Conservation (phyloP, 2,888 invertebrate genomes). For the Tribolium freemani region DNA sequence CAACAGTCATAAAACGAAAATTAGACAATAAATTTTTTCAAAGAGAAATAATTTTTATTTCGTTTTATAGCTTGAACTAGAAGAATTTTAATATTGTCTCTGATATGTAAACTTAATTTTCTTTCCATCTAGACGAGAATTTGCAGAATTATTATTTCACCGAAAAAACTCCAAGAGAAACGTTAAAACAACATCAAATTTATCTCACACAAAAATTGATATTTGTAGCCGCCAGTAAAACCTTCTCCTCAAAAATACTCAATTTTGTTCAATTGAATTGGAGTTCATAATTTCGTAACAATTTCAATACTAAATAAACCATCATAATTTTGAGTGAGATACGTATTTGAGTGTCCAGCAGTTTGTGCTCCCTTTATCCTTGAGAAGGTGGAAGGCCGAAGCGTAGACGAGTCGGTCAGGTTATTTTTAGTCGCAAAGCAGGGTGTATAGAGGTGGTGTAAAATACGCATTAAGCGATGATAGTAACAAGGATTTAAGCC, state of each 20-base stretch:
- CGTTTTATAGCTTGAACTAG: background rate
- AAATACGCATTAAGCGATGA: slow-evolving; percentile 36
- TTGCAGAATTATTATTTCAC: background rate
- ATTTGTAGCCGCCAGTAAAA: background rate
- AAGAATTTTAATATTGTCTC: background rate
- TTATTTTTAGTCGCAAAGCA: slow-evolving; percentile 31
- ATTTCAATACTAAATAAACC: background rate
- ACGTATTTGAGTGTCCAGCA: slow-evolving; percentile 20
- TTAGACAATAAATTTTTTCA: too few species aligned
- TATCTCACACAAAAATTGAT: background rate
- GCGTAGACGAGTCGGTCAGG: slow-evolving; percentile 35
- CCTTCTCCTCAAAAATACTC: background rate
- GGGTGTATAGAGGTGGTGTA: slow-evolving; percentile 19
- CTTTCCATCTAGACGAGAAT: background rate
- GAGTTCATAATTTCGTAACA: background rate
- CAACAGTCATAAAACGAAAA: too few species aligned
- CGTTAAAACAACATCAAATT: background rate
- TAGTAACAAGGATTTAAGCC: slow-evolving; percentile 24
- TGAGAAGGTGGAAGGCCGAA: slow-evolving; percentile 30
- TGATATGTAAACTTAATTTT: background rate
- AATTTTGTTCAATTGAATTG: background rate
- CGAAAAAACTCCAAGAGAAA: background rate
- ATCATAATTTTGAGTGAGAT: too few species aligned
- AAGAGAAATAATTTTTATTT: background rate
- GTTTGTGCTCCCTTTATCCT: slow-evolving; percentile 29